Conservation (phyloP, 37 sponge, comb jelly and placozoan species). For the Geodia barretti region DNA sequence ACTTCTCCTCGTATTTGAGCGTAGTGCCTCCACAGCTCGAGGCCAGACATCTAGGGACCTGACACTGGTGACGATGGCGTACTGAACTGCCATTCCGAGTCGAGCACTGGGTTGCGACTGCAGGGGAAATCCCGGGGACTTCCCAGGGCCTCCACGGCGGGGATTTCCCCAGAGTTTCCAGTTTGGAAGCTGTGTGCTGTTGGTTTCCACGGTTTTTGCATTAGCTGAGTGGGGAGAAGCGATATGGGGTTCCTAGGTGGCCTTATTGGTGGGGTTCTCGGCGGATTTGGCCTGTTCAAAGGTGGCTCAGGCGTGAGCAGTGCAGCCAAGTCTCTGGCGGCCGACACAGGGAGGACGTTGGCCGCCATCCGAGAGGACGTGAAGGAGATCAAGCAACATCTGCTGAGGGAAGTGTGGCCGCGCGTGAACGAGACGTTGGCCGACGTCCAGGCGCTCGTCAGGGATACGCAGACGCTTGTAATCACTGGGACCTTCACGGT, state of each 20-base stretch:
- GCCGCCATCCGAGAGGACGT: neutral
- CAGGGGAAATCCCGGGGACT: too few relatives aligned
- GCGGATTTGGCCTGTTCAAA: too few relatives aligned
- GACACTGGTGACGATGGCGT: slow-evolving; percentile 47
- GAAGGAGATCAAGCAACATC: neutral
- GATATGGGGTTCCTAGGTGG: too few relatives aligned
- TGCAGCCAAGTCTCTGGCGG: neutral
- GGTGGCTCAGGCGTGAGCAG: neutral
- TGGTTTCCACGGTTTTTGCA: too few relatives aligned
- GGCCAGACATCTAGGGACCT: slow-evolving; percentile 17
- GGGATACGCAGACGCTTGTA: slow-evolving; percentile 4
- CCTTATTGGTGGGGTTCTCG: too few relatives aligned
- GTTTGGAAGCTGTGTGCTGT: too few relatives aligned
- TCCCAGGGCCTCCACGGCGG: too few relatives aligned
- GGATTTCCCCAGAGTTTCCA: too few relatives aligned
- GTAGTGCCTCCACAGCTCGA: slow-evolving; percentile 15
- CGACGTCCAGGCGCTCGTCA: neutral
- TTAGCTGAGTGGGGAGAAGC: too few relatives aligned
- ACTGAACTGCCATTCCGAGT: slow-evolving; percentile 17
- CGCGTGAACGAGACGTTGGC: neutral
- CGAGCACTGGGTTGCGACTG: too few relatives aligned
- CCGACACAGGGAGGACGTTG: neutral
- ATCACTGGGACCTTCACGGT: neutral
- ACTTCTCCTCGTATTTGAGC: slow-evolving; percentile 42
- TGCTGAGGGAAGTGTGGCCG: neutral